These are phyloP conservation scores for Oxytorus armatus DNA, from an alignment of 2,888 invertebrate species.

Conservation along the genomic window DNA sequence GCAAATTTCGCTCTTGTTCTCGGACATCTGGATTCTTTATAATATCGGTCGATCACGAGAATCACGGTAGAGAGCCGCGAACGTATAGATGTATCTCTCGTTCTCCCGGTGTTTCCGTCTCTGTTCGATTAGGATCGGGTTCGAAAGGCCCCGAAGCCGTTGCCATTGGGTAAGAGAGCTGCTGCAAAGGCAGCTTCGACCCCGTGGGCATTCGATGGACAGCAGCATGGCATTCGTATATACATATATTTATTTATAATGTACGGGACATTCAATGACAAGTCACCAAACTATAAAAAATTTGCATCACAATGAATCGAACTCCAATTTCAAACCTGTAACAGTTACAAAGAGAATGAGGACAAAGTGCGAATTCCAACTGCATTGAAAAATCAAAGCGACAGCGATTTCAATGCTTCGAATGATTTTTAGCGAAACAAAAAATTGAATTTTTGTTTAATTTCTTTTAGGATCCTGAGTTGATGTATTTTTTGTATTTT, in stretches of 20 bases:
- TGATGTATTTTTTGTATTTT: too few relatives aligned
- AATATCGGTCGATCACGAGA: conserved; percentile 40
- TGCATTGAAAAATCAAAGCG: too few relatives aligned
- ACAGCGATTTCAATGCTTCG: too few relatives aligned
- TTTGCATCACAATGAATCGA: too few relatives aligned
- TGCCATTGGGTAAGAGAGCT: conserved; percentile 57
- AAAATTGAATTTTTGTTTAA: too few relatives aligned
- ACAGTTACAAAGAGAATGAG: too few relatives aligned
- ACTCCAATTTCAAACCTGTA: too few relatives aligned
- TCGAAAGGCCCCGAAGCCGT: conserved; percentile 54
- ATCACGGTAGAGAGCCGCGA: not conserved
- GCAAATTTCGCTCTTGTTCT: conserved; percentile 4
- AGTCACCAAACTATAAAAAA: not conserved
- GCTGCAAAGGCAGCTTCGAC: conserved; percentile 47
- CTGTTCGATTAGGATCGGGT: conserved; percentile 42
- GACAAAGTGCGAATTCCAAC: too few relatives aligned
- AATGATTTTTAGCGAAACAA: too few relatives aligned
- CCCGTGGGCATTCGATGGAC: conserved; percentile 54
- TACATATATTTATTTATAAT: not conserved
- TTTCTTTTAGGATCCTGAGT: too few relatives aligned
- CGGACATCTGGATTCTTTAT: conserved; percentile 25
- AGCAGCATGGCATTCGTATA: conserved; percentile 17
- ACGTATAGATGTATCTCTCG: conserved; percentile 9
- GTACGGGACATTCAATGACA: not conserved
- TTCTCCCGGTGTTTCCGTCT: conserved; percentile 5